A percentile compares a stretch with the other conserved stretches of the same genome.
Conservation (phyloP, 1,140 invertebrate genomes). For the Drosophila carrolli region DNA sequence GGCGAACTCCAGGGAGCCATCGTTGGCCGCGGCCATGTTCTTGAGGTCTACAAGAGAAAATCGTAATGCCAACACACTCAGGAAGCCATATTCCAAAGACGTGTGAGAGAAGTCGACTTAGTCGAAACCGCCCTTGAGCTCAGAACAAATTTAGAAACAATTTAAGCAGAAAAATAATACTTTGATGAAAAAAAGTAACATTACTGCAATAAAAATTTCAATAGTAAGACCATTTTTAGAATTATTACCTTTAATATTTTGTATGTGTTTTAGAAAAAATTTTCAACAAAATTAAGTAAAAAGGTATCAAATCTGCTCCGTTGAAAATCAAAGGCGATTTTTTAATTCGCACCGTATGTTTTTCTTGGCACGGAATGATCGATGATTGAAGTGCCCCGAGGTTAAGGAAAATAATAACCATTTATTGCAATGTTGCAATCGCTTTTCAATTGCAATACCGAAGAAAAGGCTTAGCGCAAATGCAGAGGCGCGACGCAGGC, state of each 20-base stretch:
- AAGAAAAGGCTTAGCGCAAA: slow-evolving; percentile 44
- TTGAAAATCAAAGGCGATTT: slow-evolving; percentile 12
- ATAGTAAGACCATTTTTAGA: not conserved
- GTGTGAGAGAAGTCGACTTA: not conserved
- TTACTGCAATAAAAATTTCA: too few relatives aligned
- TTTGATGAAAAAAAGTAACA: too few relatives aligned
- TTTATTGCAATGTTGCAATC: slow-evolving; percentile 11
- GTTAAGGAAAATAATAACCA: slow-evolving; percentile 5
- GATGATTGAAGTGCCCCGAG: not conserved
- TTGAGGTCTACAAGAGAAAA: slow-evolving; percentile 77
- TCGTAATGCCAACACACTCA: slow-evolving; percentile 40
- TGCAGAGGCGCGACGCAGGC: slow-evolving; percentile 52
- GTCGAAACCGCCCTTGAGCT: slow-evolving; percentile 1
- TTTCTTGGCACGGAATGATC: not conserved
- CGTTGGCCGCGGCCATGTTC: slow-evolving; percentile 76
- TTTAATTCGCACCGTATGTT: not conserved
- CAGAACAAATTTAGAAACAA: slow-evolving; percentile 2
- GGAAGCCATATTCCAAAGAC: slow-evolving; percentile 13
- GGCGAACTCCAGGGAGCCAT: slow-evolving; percentile 73
- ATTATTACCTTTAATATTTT: too few relatives aligned
- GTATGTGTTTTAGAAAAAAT: not conserved
- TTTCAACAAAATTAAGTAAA: not conserved
- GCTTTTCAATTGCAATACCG: slow-evolving; percentile 6
- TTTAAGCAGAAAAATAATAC: not conserved
- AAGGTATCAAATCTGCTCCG: not conserved